A percentile compares a stretch with the other conserved stretches of the same genome.
Evolutionary conservation across 2,888 invertebrate genomes (phyloP).

Genomic region (Crocallis elinguaria): DNA sequence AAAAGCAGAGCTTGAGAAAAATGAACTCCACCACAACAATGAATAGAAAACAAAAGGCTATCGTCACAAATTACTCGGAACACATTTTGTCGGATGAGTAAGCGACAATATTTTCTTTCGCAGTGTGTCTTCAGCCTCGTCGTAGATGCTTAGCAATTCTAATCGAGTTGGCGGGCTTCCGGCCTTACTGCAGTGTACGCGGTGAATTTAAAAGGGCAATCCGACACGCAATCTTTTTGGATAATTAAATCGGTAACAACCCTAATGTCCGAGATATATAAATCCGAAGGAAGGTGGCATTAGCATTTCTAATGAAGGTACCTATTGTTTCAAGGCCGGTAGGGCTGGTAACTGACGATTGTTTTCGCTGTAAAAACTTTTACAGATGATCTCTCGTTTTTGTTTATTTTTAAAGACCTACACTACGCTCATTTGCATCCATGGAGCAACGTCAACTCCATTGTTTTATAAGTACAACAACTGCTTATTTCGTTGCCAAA

Average conservation of each 20-base stretch:
- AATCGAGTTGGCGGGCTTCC: slow-evolving; percentile 48
- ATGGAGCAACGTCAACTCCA: too few species aligned
- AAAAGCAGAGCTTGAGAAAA: too few species aligned
- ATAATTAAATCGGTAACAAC: slow-evolving; percentile 57
- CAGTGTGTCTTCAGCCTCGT: not conserved
- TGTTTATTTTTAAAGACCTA: too few species aligned
- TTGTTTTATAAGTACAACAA: too few species aligned
- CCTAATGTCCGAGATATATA: slow-evolving; percentile 47
- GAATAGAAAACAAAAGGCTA: too few species aligned
- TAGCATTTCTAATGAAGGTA: slow-evolving; percentile 34
- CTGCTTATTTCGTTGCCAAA: too few species aligned
- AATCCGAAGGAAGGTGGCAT: slow-evolving; percentile 37
- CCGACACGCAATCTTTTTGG: slow-evolving; percentile 54
- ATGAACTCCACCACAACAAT: too few species aligned
- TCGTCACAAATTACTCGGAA: too few species aligned
- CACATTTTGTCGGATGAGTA: not conserved
- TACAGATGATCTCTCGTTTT: too few species aligned
- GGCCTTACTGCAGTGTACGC: slow-evolving; percentile 47
- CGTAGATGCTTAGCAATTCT: slow-evolving; percentile 59
- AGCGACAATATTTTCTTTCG: not conserved
- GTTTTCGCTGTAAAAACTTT: slow-evolving; percentile 9
- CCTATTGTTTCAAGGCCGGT: slow-evolving; percentile 22
- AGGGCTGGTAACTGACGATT: slow-evolving; percentile 8
- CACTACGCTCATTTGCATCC: too few species aligned
- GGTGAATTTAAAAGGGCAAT: slow-evolving; percentile 51